A percentile compares a stretch with the other conserved stretches of the same genome.
Conservation (phyloP, 2,888 invertebrate genomes). For the Calameuta filiformis region DNA sequence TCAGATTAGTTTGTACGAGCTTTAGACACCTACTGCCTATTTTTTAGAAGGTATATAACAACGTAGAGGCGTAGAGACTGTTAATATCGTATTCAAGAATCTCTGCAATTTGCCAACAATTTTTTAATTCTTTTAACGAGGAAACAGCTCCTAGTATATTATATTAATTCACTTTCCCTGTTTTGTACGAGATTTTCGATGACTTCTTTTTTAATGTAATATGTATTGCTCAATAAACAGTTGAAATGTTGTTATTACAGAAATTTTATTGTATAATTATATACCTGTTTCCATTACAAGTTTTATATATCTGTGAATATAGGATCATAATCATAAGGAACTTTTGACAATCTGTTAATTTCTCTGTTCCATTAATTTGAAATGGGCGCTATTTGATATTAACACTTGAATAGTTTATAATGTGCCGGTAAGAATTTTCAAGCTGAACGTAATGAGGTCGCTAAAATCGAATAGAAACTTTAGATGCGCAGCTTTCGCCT, state of each 20-base stretch:
- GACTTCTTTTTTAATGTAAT: constrained; percentile 24
- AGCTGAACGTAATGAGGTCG: not conserved
- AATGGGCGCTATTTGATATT: not conserved
- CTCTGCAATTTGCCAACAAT: constrained; percentile 17
- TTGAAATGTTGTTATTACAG: constrained; percentile 25
- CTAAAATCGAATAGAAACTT: not conserved
- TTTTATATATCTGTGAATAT: constrained; percentile 19
- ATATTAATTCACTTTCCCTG: not conserved
- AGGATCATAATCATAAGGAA: not conserved
- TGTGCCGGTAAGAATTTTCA: not conserved
- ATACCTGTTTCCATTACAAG: constrained; percentile 13
- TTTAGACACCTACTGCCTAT: constrained; percentile 19
- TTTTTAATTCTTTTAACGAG: constrained; percentile 5
- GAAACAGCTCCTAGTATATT: not conserved
- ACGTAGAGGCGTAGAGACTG: constrained; percentile 22
- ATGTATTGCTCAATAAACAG: constrained; percentile 34
- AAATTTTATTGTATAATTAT: constrained; percentile 4
- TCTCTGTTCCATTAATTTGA: not conserved
- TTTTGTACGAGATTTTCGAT: constrained; percentile 26
- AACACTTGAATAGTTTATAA: not conserved
- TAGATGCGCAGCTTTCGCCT: not conserved
- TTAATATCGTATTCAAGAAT: constrained; percentile 12
- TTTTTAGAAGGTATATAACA: constrained; percentile 15
- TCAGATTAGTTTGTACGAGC: constrained; percentile 6
- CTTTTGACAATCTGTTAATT: not conserved